Base-by-base conservation (phyloP, 2,113 vertebrate genomes). In the Australoheros scitulus region DNA sequence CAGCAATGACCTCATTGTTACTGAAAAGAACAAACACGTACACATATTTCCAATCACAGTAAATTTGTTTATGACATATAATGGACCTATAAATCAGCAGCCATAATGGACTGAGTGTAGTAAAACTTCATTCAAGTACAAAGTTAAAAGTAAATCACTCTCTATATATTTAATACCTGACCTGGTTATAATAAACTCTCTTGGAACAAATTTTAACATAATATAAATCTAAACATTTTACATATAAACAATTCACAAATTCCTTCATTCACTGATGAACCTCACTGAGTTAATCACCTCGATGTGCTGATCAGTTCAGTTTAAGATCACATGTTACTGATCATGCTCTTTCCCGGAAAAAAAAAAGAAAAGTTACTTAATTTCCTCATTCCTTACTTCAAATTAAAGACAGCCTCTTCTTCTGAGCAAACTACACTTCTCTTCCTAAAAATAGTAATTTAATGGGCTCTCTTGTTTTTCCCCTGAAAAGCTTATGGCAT, bases 381-480 rank as follows among this genome's bases (percentile, higher is more conserved):
- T 56, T 61, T 77, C 26, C 55, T 63, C 29, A 13, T 15, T 50
- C 61, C 41, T 50, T 7, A 22, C 8, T 88, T 38, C 15, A 52
- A 79, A 74, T n/a, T 34, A 22, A 70, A 43, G 24, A 76, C n/a
- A 59, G 47, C 24, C 13, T 52, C 52, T 22, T 29, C 52, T 61
- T 26, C 36, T 32, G 22, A 52, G 76, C n/a, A 24, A 63, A 24
- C 32, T 57, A 14, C 41, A 43, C 38, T 36, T n/a, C 1, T 76
- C 32, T 74, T 83, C 77, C 81, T 70, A 76, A 76, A 81, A 89
- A 89, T 86, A 89, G 79, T 84, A 80, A 59, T 65, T 72, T 5
- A 58, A 89, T 84, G 43, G 41, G 76, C 60, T 83, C 56, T 43
- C 56, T 80, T 82, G 77, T 56, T 80, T 38, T 36, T 84, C 60